Percentiles rank a stretch among this genome's conserved stretches.
Conservation (phyloP, 2,888 invertebrate species). For the Spatulosminthurus flaviceps region DNA sequence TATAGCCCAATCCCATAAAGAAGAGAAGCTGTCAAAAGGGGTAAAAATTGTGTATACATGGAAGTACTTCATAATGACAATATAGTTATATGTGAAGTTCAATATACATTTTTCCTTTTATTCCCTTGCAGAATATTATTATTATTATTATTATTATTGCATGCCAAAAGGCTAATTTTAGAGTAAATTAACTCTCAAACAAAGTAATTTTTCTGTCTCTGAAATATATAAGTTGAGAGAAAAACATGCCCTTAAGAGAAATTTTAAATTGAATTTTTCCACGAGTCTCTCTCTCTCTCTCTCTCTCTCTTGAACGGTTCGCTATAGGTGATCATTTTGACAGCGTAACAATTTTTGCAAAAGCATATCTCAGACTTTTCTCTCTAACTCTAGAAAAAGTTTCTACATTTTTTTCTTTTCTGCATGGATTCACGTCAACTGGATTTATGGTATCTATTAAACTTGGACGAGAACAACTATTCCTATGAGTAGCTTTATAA, state of each 20-base stretch:
- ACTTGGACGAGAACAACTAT: neutral
- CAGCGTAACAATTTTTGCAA: neutral
- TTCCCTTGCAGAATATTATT: too few relatives aligned
- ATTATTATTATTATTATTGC: too few relatives aligned
- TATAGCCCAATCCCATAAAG: neutral
- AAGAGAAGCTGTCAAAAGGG: neutral
- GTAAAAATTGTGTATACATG: too few relatives aligned
- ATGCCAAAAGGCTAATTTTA: neutral
- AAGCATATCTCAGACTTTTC: neutral
- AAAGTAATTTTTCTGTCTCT: neutral
- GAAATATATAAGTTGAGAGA: too few relatives aligned
- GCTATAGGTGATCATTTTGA: neutral
- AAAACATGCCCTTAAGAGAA: constrained; percentile 18
- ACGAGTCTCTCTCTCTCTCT: neutral
- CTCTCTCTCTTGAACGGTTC: neutral
- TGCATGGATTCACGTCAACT: neutral
- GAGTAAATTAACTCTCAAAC: neutral
- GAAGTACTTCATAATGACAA: too few relatives aligned
- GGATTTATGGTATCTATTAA: constrained; percentile 3
- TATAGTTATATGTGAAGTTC: too few relatives aligned
- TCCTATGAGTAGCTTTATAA: too few relatives aligned
- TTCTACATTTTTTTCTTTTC: neutral
- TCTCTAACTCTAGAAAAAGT: too few relatives aligned
- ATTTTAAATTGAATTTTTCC: neutral
- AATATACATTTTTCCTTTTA: too few relatives aligned